Conservation (phyloP, 2,888 invertebrate species). For the Notodonta dromedarius region DNA sequence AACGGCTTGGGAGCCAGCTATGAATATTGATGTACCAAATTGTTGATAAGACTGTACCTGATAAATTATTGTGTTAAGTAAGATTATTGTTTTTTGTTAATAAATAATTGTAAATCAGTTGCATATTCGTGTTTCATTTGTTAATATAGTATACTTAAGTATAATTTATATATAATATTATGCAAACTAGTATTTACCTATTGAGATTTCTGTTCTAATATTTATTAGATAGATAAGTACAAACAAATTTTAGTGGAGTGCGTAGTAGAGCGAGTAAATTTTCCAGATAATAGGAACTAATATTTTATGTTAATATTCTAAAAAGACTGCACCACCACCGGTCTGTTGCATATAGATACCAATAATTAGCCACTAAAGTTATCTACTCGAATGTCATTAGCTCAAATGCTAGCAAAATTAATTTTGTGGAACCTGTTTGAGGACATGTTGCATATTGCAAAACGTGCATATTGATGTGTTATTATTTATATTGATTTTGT, state of each 20-base stretch:
- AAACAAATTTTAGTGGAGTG: too few species aligned
- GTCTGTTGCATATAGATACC: neutral
- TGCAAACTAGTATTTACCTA: too few species aligned
- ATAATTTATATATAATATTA: too few species aligned
- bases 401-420: neutral
- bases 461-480: neutral
- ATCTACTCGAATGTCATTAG: slow-evolving; percentile 7
- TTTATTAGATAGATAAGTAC: too few species aligned
- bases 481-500: slow-evolving; percentile 3
- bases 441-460: slow-evolving; percentile 6
- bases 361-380: slow-evolving; percentile 7
- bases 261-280: too few species aligned
- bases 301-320: too few species aligned
- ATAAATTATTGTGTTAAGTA: neutral
- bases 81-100: neutral
- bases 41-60: neutral
- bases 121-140: neutral
- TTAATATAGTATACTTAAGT: neutral
- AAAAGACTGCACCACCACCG: too few species aligned
- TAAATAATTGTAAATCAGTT: neutral
- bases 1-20: slow-evolving; percentile 75
- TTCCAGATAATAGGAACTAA: too few species aligned
- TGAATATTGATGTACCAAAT: slow-evolving; percentile 48
- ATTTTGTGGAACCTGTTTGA: slow-evolving; percentile 3
- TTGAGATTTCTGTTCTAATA: too few species aligned